phyloP scores from a whole-genome alignment of 2,797 vertebrate species.

The Manis javanica region DNA sequence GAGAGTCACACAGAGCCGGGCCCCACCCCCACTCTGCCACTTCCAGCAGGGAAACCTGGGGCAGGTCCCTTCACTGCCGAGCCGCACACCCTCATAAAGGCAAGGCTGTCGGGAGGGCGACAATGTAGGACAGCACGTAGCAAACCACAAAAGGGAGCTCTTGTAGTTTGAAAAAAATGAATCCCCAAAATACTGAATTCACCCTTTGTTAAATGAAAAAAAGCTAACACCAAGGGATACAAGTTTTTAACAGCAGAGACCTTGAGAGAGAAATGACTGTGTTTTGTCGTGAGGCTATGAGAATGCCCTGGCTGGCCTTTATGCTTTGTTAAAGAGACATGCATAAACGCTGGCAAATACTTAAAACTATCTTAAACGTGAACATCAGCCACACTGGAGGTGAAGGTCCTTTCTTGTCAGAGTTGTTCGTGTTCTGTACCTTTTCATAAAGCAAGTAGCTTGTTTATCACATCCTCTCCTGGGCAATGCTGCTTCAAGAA shows the following conservation, averaged over 20 bases:
- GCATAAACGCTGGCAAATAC: background rate
- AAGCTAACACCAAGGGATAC: background rate
- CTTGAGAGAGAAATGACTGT: background rate
- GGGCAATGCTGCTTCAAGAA: fast-evolving
- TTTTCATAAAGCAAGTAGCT: fast-evolving
- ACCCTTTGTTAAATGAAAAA: slow-evolving; percentile 20
- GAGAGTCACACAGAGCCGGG: background rate
- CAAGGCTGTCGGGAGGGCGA: fast-evolving
- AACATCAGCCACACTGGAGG: background rate
- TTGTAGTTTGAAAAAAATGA: background rate
- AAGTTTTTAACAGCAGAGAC: background rate
- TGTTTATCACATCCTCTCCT: background rate
- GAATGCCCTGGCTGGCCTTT: background rate
- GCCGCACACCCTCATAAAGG: fast-evolving
- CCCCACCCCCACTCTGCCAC: background rate
- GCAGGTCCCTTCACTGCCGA: background rate
- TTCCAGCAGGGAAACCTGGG: background rate
- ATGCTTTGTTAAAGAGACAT: fast-evolving
- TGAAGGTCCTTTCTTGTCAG: background rate
- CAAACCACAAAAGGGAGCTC: background rate
- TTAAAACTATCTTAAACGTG: fast-evolving
- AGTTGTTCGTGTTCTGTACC: fast-evolving
- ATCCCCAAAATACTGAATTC: background rate
- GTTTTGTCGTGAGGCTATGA: background rate
- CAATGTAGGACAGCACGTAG: background rate